phyloP scores from a whole-genome alignment of 2,888 invertebrate species.

The Lasioglossum lativentre region DNA sequence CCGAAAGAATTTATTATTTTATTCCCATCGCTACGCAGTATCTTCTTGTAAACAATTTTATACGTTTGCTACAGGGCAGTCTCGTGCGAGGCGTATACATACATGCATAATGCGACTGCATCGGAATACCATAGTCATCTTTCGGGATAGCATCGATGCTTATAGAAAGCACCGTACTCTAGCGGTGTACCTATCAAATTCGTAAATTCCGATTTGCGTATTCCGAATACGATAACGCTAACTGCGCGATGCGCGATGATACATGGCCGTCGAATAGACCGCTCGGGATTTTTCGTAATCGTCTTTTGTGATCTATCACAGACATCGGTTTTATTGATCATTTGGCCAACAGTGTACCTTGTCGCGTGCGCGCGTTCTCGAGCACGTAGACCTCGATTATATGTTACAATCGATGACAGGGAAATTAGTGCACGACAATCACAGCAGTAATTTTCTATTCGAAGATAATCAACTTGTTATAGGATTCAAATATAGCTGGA shows the following conservation, averaged over 20 bases:
- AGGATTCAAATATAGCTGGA: too few species aligned
- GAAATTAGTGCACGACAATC: too few species aligned
- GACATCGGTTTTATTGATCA: conserved; percentile 16
- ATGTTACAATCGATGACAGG: too few species aligned
- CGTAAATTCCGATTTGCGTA: conserved; percentile 52
- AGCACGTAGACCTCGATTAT: background rate
- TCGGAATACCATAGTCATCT: conserved; percentile 32
- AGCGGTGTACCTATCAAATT: conserved; percentile 24
- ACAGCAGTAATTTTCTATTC: too few species aligned
- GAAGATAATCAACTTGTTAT: too few species aligned
- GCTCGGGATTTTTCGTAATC: conserved; percentile 38
- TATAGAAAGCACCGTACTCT: background rate
- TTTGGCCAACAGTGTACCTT: background rate
- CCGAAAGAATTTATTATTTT: background rate
- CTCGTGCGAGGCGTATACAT: background rate
- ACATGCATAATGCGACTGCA: conserved; percentile 10
- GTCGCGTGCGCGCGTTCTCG: background rate
- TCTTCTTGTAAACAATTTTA: conserved; percentile 5
- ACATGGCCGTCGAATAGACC: conserved; percentile 40
- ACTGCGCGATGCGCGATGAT: conserved; percentile 23
- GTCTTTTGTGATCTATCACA: conserved; percentile 14
- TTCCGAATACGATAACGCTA: conserved; percentile 46
- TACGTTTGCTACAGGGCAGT: background rate
- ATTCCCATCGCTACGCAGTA: background rate
- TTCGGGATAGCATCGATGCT: conserved; percentile 6